Base-by-base conservation (phyloP, 2,113 vertebrate species). In the Maccullochella peelii region DNA sequence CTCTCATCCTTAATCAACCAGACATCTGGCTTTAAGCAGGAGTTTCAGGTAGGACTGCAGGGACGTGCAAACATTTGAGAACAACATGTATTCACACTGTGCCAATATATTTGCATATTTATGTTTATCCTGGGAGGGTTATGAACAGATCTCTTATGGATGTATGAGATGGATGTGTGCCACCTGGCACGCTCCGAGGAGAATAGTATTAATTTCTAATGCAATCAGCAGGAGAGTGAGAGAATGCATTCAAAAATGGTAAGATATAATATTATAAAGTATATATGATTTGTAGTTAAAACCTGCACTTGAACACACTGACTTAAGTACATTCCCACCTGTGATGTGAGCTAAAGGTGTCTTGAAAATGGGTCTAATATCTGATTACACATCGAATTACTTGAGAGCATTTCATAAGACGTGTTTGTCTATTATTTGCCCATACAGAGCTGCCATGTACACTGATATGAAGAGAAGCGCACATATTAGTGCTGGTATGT, bases 401-500 rank as follows among this genome's bases (percentile, higher is more conserved):
- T 72, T 36, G 20, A n/a, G 15, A 8, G n/a, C 12, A 54, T 61
- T 67, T 44, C 3, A 55, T n/a, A 66, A 23, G 7, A 52, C 42
- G 21, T 65, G 33, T 59, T 20, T 58, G 4, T 49, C 4, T 49
- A 9, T 70, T 21, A 27, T 65, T 67, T 59, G 23, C 72, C 40
- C 8, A 57, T 12, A 33, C 63, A 4, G n/a, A 11, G 10, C 25
- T 59, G 49, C 47, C 63, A 27, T 12, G 36, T 49, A 8, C 52
- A 55, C n/a, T n/a, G 21, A 44, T 33, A 16, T 57, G 40, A 38
- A 42, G 16, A 58, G 33, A 33, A 55, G 40, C 23, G 14, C 16
- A 66, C 44, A 63, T 72, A 83, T 88, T 55, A 83, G 27, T 50
- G 25, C 38, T 78, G 80, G 30, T 49, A 49, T 80, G 81, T 67